Percentiles rank a stretch among this genome's conserved stretches.
Conservation (phyloP, 1,140 invertebrate species). For the Ceratoteleas bidentatus region DNA sequence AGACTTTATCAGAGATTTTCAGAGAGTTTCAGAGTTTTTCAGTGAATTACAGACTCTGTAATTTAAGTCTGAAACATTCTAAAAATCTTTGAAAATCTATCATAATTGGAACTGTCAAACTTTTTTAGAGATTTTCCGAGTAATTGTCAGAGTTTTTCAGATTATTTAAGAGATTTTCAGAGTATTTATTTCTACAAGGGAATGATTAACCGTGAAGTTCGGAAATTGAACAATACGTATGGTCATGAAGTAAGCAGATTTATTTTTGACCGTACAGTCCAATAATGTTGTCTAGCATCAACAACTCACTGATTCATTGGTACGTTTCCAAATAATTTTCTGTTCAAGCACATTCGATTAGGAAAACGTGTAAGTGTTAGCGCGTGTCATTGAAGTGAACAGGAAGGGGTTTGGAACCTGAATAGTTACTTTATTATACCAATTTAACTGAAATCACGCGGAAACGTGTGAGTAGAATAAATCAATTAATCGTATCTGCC, state of each 20-base stretch:
- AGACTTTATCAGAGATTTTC: too few species aligned
- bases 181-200: too few species aligned
- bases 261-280: neutral
- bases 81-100: too few species aligned
- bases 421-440: constrained; percentile 6
- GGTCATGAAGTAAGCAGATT: neutral
- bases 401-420: constrained; percentile 2
- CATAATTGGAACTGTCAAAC: too few species aligned
- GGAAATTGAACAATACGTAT: neutral
- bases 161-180: too few species aligned
- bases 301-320: constrained; percentile 19
- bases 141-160: too few species aligned
- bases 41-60: too few species aligned
- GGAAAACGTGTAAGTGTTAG: constrained; percentile 23
- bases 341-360: constrained; percentile 42
- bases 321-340: constrained; percentile 46
- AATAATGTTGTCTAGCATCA: constrained; percentile 6
- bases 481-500: neutral
- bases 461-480: constrained; percentile 6
- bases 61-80: too few species aligned
- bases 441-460: constrained; percentile 2
- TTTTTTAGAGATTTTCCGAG: too few species aligned
- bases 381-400: constrained; percentile 28
- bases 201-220: too few species aligned
- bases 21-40: too few species aligned